Percentiles rank a stretch among this genome's conserved stretches.
Evolutionary conservation across 2,888 invertebrate genomes (phyloP).

Genomic region (Tachina grossa): DNA sequence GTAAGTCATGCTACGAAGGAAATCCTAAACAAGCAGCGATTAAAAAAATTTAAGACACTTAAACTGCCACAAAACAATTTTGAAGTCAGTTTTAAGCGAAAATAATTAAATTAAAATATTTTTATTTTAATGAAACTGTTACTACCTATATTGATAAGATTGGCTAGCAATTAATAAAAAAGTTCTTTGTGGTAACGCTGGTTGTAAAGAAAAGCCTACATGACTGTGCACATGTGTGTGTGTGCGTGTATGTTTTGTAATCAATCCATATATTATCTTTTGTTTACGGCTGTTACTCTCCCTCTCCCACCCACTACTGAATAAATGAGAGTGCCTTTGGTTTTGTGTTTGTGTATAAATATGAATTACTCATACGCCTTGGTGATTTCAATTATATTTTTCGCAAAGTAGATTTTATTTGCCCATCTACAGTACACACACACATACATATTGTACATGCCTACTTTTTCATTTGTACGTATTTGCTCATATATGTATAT

Average conservation of each 20-base stretch:
- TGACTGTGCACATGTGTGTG: background rate
- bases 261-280: slow-evolving; percentile 34
- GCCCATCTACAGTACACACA: slow-evolving; percentile 6
- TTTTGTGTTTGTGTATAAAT: slow-evolving; percentile 21
- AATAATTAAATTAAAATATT: too few species aligned
- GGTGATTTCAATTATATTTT: slow-evolving; percentile 62
- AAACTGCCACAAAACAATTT: too few species aligned
- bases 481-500: background rate
- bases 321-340: slow-evolving; percentile 11
- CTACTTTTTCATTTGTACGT: background rate
- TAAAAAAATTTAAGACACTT: too few species aligned
- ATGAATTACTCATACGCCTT: slow-evolving; percentile 70
- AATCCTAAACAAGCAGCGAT: too few species aligned
- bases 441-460: background rate
- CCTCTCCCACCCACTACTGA: background rate
- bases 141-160: too few species aligned
- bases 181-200: background rate
- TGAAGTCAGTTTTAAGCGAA: too few species aligned
- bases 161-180: background rate
- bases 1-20: too few species aligned
- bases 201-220: background rate
- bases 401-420: slow-evolving; percentile 36
- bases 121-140: too few species aligned
- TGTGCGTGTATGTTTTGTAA: slow-evolving; percentile 4
- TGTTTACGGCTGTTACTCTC: background rate